phyloP scores from a whole-genome alignment of 2,797 vertebrate species.

The Pelochelys cantorii region DNA sequence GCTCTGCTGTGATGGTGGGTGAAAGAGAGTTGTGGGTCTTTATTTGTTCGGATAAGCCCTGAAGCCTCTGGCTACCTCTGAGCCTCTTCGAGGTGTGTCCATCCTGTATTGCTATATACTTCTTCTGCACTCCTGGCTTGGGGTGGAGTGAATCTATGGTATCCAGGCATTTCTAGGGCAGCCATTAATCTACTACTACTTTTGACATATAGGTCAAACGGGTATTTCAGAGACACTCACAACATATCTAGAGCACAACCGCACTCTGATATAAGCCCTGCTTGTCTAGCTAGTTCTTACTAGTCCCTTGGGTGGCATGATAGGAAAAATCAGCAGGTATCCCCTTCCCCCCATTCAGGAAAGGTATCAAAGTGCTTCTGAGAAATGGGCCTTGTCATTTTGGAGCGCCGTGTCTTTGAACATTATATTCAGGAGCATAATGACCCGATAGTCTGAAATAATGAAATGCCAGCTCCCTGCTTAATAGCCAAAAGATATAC shows the following conservation, averaged over 20 bases:
- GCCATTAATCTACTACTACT: background rate
- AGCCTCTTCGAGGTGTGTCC: background rate
- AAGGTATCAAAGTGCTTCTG: conserved; percentile 40
- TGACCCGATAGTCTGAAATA: conserved; percentile 56
- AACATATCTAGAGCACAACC: background rate
- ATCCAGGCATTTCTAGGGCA: background rate
- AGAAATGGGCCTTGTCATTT: conserved; percentile 56
- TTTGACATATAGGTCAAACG: background rate
- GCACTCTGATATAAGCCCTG: background rate
- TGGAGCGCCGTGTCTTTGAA: conserved; percentile 59
- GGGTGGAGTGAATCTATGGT: background rate
- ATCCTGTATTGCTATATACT: background rate
- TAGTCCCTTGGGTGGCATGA: conserved; percentile 11
- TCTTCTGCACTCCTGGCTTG: background rate
- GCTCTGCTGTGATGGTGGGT: background rate
- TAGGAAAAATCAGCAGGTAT: conserved; percentile 2
- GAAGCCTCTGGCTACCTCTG: background rate
- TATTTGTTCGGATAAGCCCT: background rate
- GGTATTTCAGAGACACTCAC: background rate
- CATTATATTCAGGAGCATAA: conserved; percentile 51
- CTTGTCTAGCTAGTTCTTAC: background rate
- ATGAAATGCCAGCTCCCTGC: conserved; percentile 65
- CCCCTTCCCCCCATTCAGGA: background rate
- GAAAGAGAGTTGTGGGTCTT: background rate
- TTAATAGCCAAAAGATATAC: conserved; percentile 67